Conservation (phyloP, 2,797 vertebrate genomes). For the Cuculus canorus region DNA sequence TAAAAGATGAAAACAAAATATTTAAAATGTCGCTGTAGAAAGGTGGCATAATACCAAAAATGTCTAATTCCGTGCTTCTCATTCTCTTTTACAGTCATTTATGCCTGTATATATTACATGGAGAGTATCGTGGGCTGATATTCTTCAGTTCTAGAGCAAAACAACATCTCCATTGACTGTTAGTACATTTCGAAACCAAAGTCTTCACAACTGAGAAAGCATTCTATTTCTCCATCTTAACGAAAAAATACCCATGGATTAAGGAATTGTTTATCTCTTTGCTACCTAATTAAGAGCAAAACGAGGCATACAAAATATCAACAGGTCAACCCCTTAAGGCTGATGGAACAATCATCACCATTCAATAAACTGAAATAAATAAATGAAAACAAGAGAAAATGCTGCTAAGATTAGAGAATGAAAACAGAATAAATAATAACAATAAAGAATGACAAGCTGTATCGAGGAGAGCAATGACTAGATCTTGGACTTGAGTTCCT, state of each 20-base stretch:
- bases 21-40: neutral
- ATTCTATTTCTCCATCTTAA: neutral
- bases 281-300: neutral
- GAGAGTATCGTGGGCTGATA: neutral
- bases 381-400: neutral
- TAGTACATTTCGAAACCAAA: neutral
- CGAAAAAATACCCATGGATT: neutral
- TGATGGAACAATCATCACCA: neutral
- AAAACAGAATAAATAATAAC: neutral
- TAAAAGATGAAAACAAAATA: neutral
- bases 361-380: neutral
- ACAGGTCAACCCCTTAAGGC: neutral
- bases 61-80: neutral
- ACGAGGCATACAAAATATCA: neutral
- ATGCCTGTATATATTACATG: neutral
- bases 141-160: neutral
- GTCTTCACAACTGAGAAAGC: neutral
- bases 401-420: neutral
- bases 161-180: neutral
- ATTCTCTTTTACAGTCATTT: neutral
- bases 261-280: neutral
- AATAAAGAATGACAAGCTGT: neutral
- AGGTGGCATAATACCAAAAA: neutral
- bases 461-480: neutral
- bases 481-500: neutral